Conservation (phyloP, 2,113 vertebrate species). For the Platichthys flesus region DNA sequence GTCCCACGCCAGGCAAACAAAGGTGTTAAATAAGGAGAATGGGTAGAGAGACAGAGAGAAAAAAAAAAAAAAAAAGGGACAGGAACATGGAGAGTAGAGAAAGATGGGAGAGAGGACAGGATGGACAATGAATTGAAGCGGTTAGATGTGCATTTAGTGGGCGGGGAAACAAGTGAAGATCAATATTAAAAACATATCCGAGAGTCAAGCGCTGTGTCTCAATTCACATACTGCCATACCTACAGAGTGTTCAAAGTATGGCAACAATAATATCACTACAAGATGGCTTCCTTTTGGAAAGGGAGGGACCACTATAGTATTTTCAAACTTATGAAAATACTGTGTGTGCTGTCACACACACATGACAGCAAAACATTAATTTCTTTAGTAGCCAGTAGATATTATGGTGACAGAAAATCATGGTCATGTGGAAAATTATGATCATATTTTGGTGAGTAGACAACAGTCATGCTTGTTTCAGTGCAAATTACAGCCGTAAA, state of each 20-base stretch:
- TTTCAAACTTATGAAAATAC: no score
- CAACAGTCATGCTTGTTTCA: no score
- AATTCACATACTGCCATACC: neutral
- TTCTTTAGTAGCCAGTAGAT: no score
- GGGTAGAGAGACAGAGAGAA: neutral
- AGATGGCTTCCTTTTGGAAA: no score
- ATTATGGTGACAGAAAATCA: no score
- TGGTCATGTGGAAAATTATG: no score
- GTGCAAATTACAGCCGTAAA: no score
- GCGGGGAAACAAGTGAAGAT: conserved; percentile 30
- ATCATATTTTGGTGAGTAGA: no score
- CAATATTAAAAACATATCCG: conserved; percentile 44
- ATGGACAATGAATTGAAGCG: neutral
- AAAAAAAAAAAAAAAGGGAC: neutral
- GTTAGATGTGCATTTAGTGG: conserved; percentile 51
- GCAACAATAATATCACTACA: neutral
- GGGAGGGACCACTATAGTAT: no score
- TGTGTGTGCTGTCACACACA: no score
- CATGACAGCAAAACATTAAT: no score
- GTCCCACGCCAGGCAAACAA: conserved; percentile 33
- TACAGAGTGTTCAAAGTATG: neutral
- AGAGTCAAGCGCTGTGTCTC: neutral
- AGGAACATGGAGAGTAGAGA: neutral
- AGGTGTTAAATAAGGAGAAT: conserved; percentile 34
- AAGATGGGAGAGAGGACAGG: neutral